These are phyloP conservation scores for Tetranychus piercei DNA, from an alignment of 2,888 invertebrate genomes.

Conservation along the genomic window DNA sequence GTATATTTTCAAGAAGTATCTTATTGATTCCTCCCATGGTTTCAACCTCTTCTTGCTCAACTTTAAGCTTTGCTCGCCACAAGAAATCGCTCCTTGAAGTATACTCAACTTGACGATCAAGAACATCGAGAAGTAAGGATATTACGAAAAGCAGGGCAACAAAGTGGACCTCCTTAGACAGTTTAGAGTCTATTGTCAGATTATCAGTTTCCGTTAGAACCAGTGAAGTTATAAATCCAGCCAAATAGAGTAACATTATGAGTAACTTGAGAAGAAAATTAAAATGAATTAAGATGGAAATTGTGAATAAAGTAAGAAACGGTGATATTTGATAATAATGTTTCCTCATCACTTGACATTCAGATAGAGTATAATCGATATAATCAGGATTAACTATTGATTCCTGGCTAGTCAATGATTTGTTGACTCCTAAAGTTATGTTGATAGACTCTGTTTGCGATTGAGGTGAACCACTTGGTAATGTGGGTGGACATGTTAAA, in stretches of 20 bases:
- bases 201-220: slow-evolving; percentile 4
- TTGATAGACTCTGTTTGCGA: neutral
- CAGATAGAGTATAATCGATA: neutral
- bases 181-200: neutral
- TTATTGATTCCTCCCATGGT: slow-evolving; percentile 91
- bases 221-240: neutral
- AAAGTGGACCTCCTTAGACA: neutral
- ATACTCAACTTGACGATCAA: slow-evolving; percentile 54
- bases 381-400: neutral
- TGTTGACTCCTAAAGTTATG: neutral
- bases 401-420: neutral
- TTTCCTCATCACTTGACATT: slow-evolving; percentile 7
- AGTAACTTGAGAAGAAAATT: slow-evolving; percentile 62
- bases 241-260: slow-evolving; percentile 43
- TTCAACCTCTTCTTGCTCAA: slow-evolving; percentile 87
- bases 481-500: neutral
- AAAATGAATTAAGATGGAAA: slow-evolving; percentile 65
- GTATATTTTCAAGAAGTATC: slow-evolving; percentile 81
- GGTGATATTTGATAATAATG: slow-evolving; percentile 64
- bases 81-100: slow-evolving; percentile 76
- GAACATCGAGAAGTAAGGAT: slow-evolving; percentile 7
- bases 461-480: neutral
- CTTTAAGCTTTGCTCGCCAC: slow-evolving; percentile 71
- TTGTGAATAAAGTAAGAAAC: slow-evolving; percentile 55
- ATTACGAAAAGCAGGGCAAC: slow-evolving; percentile 7